Conservation (phyloP, 2,797 vertebrate species). For the Alexandromys oeconomus region DNA sequence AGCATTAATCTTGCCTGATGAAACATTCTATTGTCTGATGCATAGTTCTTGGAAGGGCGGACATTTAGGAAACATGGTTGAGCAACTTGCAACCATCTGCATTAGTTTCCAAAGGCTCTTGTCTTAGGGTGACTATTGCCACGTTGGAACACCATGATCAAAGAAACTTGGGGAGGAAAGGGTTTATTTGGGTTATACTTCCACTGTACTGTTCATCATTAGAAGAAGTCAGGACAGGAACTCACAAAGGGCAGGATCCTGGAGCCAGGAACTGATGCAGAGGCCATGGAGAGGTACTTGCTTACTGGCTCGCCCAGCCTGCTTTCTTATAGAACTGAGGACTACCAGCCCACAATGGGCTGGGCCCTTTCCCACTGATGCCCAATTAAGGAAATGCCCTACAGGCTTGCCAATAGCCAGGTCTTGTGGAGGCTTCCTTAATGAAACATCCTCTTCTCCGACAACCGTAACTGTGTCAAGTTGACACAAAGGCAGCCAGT, state of each 20-base stretch:
- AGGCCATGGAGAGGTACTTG: neutral
- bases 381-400: neutral
- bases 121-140: neutral
- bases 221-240: neutral
- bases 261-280: neutral
- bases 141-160: neutral
- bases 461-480: neutral
- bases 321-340: neutral
- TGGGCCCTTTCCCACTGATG: neutral
- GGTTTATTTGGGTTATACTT: neutral
- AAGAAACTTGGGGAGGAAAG: neutral
- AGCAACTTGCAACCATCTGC: neutral
- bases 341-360: neutral
- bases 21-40: neutral
- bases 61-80: neutral
- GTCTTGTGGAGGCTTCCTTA: neutral
- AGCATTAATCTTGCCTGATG: neutral
- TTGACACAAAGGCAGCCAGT: neutral
- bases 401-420: neutral
- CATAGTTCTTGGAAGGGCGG: neutral
- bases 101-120: neutral
- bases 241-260: neutral
- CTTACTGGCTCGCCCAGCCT: neutral
- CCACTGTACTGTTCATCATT: neutral
- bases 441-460: neutral